phyloP scores from a whole-genome alignment of 2,888 invertebrate genomes.

The Podabrus alpinus region DNA sequence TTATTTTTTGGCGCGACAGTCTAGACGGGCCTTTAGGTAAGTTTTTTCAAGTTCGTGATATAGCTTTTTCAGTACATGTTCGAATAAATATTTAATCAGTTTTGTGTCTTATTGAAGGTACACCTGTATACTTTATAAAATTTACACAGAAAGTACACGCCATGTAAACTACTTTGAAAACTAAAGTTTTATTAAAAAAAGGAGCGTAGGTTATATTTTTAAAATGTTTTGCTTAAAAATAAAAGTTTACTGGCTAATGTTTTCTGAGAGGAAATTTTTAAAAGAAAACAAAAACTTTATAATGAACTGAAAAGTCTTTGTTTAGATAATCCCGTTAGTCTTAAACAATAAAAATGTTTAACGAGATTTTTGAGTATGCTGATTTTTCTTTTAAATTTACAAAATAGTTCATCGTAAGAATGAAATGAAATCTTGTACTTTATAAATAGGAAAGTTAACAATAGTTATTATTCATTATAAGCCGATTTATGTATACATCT shows the following conservation, averaged over 20 bases:
- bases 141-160: neutral
- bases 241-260: neutral
- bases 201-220: neutral
- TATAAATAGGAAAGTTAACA: neutral
- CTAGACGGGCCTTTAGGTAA: too few relatives aligned
- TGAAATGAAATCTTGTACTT: neutral
- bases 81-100: neutral
- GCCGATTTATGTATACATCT: too few relatives aligned
- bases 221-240: neutral
- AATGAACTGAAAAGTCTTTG: neutral
- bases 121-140: neutral
- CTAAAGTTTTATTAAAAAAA: neutral
- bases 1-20: too few relatives aligned
- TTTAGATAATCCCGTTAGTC: neutral
- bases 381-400: neutral
- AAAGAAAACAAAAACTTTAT: neutral
- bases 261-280: neutral
- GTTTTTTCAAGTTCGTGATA: neutral
- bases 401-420: neutral
- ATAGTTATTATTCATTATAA: neutral
- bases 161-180: neutral
- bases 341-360: neutral
- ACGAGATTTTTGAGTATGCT: neutral
- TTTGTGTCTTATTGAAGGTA: neutral
- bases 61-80: neutral